phyloP scores from a whole-genome alignment of 1,140 invertebrate species.

The Brachionus angularis region DNA sequence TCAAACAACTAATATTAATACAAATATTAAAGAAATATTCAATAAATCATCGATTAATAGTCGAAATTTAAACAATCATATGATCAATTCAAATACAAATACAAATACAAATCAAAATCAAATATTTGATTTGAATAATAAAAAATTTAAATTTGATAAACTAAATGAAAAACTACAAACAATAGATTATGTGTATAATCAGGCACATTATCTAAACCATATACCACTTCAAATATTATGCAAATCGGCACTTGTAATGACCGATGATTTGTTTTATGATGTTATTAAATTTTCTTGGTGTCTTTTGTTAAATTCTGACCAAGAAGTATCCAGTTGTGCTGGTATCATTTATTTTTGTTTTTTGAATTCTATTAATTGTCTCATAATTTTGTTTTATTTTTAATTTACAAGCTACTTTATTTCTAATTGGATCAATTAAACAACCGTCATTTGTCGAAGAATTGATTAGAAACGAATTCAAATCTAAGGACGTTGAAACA shows the following conservation, averaged over 20 bases:
- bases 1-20: no score
- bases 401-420: slow-evolving; percentile 77
- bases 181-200: slow-evolving; percentile 13
- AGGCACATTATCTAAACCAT: slow-evolving; percentile 67
- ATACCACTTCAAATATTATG: slow-evolving; percentile 78
- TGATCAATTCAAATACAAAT: neutral
- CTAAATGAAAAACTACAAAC: slow-evolving; percentile 29
- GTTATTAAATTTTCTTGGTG: slow-evolving; percentile 88
- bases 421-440: slow-evolving; percentile 84
- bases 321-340: slow-evolving; percentile 61
- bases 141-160: slow-evolving; percentile 3
- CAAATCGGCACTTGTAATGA: slow-evolving; percentile 83
- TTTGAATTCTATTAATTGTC: neutral
- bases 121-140: neutral
- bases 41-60: slow-evolving; percentile 2
- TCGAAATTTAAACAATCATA: no score
- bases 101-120: neutral
- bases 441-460: slow-evolving; percentile 78
- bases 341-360: slow-evolving; percentile 51
- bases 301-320: slow-evolving; percentile 73
- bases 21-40: neutral
- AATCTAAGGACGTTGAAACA: slow-evolving; percentile 71
- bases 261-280: slow-evolving; percentile 79
- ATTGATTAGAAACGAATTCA: slow-evolving; percentile 78
- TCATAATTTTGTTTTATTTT: slow-evolving; percentile 52